phyloP scores from a whole-genome alignment of 2,888 invertebrate species.

The Prosopocoilus inquinatus region DNA sequence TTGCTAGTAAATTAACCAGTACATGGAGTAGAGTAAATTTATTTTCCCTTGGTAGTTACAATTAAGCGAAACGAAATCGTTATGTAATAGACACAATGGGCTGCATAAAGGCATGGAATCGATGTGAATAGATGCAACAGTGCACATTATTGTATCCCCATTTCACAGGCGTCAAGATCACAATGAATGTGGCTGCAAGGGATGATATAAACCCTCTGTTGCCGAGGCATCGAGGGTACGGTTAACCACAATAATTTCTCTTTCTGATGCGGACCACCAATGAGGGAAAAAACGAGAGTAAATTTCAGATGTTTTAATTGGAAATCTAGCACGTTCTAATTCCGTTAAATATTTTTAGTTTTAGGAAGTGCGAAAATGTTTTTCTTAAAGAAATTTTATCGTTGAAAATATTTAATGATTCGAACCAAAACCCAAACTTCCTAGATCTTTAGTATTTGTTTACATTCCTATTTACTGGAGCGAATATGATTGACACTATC shows the following conservation, averaged over 20 bases:
- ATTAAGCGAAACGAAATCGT: background rate
- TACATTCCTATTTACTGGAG: conserved; percentile 16
- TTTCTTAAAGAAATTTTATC: too few species aligned
- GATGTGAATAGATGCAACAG: background rate
- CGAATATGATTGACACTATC: conserved; percentile 20
- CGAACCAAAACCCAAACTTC: too few species aligned
- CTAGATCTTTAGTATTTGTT: conserved; percentile 8
- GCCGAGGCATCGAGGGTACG: conserved; percentile 22
- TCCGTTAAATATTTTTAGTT: background rate
- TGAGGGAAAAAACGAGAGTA: background rate
- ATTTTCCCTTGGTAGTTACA: too few species aligned
- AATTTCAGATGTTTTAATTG: background rate
- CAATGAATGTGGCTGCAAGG: conserved; percentile 38
- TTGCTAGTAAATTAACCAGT: too few species aligned
- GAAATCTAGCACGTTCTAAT: background rate
- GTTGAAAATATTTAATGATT: too few species aligned
- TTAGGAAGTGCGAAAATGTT: background rate
- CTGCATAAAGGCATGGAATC: background rate
- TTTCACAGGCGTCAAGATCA: conserved; percentile 45
- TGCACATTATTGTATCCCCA: conserved; percentile 28
- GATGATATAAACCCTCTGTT: conserved; percentile 38
- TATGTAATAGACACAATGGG: background rate
- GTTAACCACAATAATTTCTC: conserved; percentile 32
- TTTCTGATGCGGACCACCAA: conserved; percentile 23
- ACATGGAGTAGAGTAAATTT: too few species aligned